Evolutionary conservation across 2,888 invertebrate genomes (phyloP), one percentile per base, ranked within the genome.

Genomic region (Cataglyphis cursor): DNA sequence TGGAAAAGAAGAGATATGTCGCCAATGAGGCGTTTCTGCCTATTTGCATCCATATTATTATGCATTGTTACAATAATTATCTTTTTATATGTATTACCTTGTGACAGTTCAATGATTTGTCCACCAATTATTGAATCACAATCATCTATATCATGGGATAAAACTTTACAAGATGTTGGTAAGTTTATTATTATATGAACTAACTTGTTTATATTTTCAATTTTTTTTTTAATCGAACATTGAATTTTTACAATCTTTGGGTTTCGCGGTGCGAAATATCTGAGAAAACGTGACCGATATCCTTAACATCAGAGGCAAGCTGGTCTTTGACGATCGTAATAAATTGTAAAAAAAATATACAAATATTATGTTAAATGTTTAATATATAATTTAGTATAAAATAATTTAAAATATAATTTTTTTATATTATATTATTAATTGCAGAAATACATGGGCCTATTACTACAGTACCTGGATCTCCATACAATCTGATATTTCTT

Each of bases 71-170:
- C 97, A 9, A 96, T 97, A 70, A 95, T 97, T 61, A 96, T 97
- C 91, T 98, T 97, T 93, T 95, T 97, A 8, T 97, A 97, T 97
- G 96, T 97, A 18, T 95, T 97, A 90, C 98, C 98, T 0, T 98
- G 98, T 91, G 96, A 96, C 4, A 97, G 97, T 91, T 96, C 96
- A 8, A 96, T 96, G 21, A 96, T 97, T 74, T 98, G 98, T 89
- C 96, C 96, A 28, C 88, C 93, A 28, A 74, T 90, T 10, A 80
- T 91, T 28, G 90, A 92, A 74, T 88, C 90, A 48, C 92, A 91
- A 64, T 91, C 93, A 8, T 92, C 91, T 10, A 85, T 94, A 66
- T 93, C 95, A 0, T 95, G 95, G 95, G 95, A 95, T 66, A 93
- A 93, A 89, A 93, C 93, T 54, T 90, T 95, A 59, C 93, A 94